Conservation (phyloP, 2,113 vertebrate genomes). For the Mobula birostris region DNA sequence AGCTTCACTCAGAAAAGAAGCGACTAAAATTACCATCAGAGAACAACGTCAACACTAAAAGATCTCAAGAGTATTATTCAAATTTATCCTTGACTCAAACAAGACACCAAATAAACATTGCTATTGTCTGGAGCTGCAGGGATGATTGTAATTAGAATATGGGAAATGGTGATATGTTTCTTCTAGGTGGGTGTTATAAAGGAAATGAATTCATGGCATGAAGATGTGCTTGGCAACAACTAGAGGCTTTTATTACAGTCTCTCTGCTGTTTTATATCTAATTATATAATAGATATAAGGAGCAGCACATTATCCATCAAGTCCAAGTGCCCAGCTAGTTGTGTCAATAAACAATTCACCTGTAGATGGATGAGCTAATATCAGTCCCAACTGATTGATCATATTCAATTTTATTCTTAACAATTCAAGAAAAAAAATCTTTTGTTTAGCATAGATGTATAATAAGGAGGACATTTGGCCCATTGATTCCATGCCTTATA, state of each 20-base stretch:
- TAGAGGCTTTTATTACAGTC: neutral
- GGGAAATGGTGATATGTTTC: neutral
- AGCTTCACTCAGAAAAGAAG: neutral
- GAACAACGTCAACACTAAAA: neutral
- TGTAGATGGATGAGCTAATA: neutral
- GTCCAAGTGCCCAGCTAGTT: neutral
- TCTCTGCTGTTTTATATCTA: neutral
- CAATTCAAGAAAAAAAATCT: neutral
- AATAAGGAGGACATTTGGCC: no score
- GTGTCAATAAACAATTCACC: neutral
- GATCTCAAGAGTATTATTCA: neutral
- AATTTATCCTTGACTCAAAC: neutral
- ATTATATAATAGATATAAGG: neutral
- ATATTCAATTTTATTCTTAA: conserved; percentile 1
- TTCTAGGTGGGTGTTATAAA: neutral
- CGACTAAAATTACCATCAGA: neutral
- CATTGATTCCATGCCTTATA: no score
- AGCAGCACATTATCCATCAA: neutral
- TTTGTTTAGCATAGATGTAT: no score
- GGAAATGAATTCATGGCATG: neutral
- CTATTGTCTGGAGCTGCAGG: neutral
- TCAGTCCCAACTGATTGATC: neutral
- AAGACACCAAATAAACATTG: neutral
- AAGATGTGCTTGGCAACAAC: neutral
- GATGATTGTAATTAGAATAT: neutral